Percentiles rank a stretch among this genome's conserved stretches.
Evolutionary conservation across 1,140 invertebrate genomes (phyloP).

Genomic region (Mycetomoellerius zeteki): DNA sequence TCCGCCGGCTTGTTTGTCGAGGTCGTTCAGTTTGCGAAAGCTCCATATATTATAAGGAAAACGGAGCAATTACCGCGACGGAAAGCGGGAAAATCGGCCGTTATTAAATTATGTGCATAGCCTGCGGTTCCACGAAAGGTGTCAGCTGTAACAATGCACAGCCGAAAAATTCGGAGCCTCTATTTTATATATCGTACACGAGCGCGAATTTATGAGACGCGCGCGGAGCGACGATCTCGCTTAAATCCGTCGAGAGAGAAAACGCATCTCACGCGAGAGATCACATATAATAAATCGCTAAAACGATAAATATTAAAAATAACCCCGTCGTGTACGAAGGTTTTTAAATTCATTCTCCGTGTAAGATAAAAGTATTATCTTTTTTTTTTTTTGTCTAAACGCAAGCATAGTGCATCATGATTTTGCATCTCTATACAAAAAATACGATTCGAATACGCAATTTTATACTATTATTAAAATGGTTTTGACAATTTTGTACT

Average conservation of each 20-base stretch:
- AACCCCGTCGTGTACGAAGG: slow-evolving; percentile 19
- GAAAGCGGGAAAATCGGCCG: slow-evolving; percentile 25
- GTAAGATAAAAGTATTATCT: slow-evolving; percentile 34
- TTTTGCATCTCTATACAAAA: slow-evolving; percentile 30
- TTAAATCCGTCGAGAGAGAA: slow-evolving; percentile 45
- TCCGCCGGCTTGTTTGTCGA: slow-evolving; percentile 2
- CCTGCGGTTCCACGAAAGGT: slow-evolving; percentile 1
- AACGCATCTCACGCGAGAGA: slow-evolving; percentile 19
- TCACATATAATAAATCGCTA: slow-evolving; percentile 49
- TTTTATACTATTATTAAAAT: slow-evolving; percentile 48
- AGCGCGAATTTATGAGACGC: slow-evolving; percentile 37
- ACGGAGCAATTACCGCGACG: background rate
- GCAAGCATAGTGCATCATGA: background rate
- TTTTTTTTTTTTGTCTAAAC: slow-evolving; percentile 9
- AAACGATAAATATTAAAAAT: slow-evolving; percentile 58
- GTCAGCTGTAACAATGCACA: slow-evolving; percentile 26
- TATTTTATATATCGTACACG: slow-evolving; percentile 13
- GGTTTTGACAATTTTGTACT: slow-evolving; percentile 20
- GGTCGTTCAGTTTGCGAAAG: slow-evolving; percentile 1
- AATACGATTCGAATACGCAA: background rate
- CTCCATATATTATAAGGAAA: background rate
- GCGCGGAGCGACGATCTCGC: slow-evolving; percentile 9
- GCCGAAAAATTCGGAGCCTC: slow-evolving; percentile 8
- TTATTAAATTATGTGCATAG: slow-evolving; percentile 49
- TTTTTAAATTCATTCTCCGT: slow-evolving; percentile 36